phyloP scores from a whole-genome alignment of 2,113 vertebrate species.

The Melanocharis versteri region DNA sequence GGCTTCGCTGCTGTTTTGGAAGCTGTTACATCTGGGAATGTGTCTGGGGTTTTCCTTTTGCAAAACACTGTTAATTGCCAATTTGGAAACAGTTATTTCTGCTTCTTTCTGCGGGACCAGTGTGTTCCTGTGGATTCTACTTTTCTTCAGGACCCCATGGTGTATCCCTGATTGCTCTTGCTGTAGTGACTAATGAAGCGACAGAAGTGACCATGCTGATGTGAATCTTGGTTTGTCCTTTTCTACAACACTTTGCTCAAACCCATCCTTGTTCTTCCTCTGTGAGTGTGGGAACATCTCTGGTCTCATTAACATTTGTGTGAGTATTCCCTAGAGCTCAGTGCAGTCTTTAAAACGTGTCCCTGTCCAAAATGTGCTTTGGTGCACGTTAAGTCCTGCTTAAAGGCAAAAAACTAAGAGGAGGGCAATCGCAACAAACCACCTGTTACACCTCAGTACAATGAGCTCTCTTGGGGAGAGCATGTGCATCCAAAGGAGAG shows the following conservation, averaged over 20 bases:
- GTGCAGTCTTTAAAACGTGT: neutral
- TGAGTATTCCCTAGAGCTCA: neutral
- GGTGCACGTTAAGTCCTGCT: neutral
- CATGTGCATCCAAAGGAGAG: neutral
- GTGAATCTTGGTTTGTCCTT: neutral
- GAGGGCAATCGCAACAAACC: neutral
- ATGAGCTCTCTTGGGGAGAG: neutral
- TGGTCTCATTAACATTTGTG: neutral
- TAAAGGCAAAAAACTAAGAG: neutral
- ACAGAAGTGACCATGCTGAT: neutral
- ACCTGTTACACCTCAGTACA: neutral
- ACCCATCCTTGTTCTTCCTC: neutral
- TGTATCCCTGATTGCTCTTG: neutral
- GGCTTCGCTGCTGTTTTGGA: neutral
- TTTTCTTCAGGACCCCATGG: neutral
- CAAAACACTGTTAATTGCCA: neutral
- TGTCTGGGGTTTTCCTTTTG: neutral
- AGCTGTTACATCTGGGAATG: neutral
- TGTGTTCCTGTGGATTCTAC: neutral
- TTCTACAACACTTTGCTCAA: neutral
- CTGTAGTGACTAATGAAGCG: neutral
- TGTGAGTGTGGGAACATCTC: neutral
- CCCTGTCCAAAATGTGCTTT: neutral
- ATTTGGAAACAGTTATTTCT: neutral
- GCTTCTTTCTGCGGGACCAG: neutral